Evolutionary conservation across 2,888 invertebrate genomes (phyloP), one percentile per base, ranked within the genome.

Genomic region (Drosophila infuscata): DNA sequence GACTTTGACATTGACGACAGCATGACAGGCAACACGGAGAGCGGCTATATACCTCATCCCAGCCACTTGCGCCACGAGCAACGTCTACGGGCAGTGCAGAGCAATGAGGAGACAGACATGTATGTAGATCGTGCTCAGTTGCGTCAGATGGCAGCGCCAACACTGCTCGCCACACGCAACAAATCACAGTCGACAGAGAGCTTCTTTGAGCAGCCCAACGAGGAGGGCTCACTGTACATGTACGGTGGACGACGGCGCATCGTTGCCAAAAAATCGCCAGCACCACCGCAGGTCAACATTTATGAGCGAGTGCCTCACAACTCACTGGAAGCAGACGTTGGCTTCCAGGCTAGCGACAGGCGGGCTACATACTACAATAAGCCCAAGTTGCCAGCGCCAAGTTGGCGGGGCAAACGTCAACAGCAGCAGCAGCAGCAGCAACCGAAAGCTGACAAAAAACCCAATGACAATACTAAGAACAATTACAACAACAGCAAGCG

Each of bases 171-270:
- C 54, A 73, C 81, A 59, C 91, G 91, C 59, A 89, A 89, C 68
- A 92, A 92, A 76, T 93, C 93, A 20, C 90, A 91, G 68, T 93
- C 93, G 35, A 93, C 90, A 15, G 93, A 93, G 72, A 93, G 93
- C 70, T 93, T 93, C 81, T 93, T 93, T 66, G 92, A 92, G 82
- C 91, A 92, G 79, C 91, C 92, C 41, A 91, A 89, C 67, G 92
- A 93, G 66, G 91, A 92, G 82, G 92, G 92, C 25, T 83, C 92
- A 2, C 79, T 92, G 15, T 92, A 92, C 54, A 86, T 92, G 81
- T 92, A 92, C 75, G 92, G 92, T n/a, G 92, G 92, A 17, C 90
- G 91, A 3, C 80, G 82, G 29, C 89, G 91, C 25, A 88, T 90
- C 64, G 77, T 79, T 41, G 81, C 81, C 32, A 92, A 88, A 69